Evolutionary conservation across 2,797 vertebrate genomes (phyloP), one percentile per base, ranked within the genome.

Genomic region (Anguilla marmorata): DNA sequence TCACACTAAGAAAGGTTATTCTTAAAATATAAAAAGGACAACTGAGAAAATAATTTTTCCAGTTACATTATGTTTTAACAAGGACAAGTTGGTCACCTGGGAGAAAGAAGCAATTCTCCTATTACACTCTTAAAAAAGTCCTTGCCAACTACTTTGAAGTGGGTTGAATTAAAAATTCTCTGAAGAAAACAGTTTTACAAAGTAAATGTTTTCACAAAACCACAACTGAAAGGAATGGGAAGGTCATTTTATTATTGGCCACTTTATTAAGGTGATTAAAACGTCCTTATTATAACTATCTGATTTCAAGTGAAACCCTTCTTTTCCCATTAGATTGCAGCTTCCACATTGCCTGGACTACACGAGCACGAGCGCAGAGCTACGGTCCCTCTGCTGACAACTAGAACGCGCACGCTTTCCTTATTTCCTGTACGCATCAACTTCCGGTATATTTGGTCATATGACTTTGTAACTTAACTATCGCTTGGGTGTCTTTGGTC

Each of bases 381-480:
- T 0, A 5, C 85, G 82, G n/a, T 41, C 11, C 37, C 24, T 48
- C 45, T 27, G 24, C 37, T 50, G 80, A 37, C 69, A 50, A 19
- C 58, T 69, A 37, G 87, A 60, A 88, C 87, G 88, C 27, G 85
- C 74, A 11, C 45, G 27, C 21, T 16, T 60, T 76, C 58, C 41
- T 88, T 58, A 16, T 60, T 60, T 88, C 86, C 79, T 84, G 79
- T 82, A 58, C 16, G 41, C 58, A 83, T 88, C 79, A 84, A 86
- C 87, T 89, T 91, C 89, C 89, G 87, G 76, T 56, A 87, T 58
- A n/a, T 21, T 52, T 12, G 88, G 91, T 94, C 93, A 94, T 91
- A 92, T 94, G 93, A 94, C 91, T 89, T 72, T 88, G 50, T 85
- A 85, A 86, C 69, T 87, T 89, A 89, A 85, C 88, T 88, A 50